These are phyloP conservation scores for Taxidea taxus DNA, from an alignment of 2,113 vertebrate species.

Conservation along the genomic window DNA sequence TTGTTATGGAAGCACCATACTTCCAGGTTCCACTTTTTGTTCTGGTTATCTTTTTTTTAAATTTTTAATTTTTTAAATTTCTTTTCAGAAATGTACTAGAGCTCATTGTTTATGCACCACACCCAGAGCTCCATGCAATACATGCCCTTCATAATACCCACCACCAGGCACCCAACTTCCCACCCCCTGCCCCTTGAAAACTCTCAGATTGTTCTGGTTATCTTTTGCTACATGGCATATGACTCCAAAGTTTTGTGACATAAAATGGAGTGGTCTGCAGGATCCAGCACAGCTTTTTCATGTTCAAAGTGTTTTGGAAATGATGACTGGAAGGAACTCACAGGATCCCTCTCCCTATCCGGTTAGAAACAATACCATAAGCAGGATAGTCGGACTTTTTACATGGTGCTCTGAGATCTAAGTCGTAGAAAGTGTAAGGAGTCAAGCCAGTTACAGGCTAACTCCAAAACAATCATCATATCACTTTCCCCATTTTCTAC, in stretches of 20 bases:
- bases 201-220: background rate
- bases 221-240: background rate
- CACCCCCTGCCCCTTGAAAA: no score
- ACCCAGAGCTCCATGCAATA: no score
- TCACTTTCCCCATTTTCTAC: background rate
- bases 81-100: no score
- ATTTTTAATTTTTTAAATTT: no score
- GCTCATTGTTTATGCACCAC: no score
- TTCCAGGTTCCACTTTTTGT: background rate
- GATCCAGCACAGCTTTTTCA: background rate
- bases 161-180: no score
- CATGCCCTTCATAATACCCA: no score
- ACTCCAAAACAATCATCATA: background rate
- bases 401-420: background rate
- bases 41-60: background rate
- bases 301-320: background rate
- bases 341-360: background rate
- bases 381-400: background rate
- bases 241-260: background rate
- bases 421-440: background rate
- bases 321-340: background rate
- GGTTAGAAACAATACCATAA: background rate
- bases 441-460: background rate
- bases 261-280: background rate
- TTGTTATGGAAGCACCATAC: background rate